These are phyloP conservation scores for Clavelina lepadiformis DNA, from an alignment of 23 tunicate genomes.

Conservation along the genomic window DNA sequence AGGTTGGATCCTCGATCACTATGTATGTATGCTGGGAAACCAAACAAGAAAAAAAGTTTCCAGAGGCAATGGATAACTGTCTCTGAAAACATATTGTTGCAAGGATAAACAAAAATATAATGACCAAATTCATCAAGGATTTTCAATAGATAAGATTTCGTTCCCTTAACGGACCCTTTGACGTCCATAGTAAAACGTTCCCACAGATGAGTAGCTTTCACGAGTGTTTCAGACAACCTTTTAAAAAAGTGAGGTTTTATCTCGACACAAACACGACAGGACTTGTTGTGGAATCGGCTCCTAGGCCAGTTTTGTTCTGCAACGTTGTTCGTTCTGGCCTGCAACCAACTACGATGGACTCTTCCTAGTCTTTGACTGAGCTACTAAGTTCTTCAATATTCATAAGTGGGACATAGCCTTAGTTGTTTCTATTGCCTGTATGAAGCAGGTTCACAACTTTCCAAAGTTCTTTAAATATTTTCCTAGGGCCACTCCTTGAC, in stretches of 20 bases:
- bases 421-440: too few relatives aligned
- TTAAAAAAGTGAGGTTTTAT: neutral
- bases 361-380: neutral
- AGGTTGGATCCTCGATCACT: conserved; percentile 22
- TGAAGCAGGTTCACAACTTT: too few relatives aligned
- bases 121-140: conserved; percentile 5
- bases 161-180: neutral
- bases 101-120: conserved; percentile 4
- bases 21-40: neutral
- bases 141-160: neutral
- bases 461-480: too few relatives aligned
- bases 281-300: neutral
- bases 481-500: too few relatives aligned
- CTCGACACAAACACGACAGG: neutral
- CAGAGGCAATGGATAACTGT: conserved; percentile 1
- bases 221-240: neutral
- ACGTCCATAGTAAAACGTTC: conserved; percentile 7
- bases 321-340: neutral
- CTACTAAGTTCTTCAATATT: neutral
- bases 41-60: neutral
- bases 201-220: conserved; percentile 10
- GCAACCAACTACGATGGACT: neutral
- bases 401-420: too few relatives aligned
- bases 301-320: too few relatives aligned
- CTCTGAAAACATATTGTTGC: neutral